Conservation (phyloP, 2,113 vertebrate species). For the Apodemus sylvaticus region DNA sequence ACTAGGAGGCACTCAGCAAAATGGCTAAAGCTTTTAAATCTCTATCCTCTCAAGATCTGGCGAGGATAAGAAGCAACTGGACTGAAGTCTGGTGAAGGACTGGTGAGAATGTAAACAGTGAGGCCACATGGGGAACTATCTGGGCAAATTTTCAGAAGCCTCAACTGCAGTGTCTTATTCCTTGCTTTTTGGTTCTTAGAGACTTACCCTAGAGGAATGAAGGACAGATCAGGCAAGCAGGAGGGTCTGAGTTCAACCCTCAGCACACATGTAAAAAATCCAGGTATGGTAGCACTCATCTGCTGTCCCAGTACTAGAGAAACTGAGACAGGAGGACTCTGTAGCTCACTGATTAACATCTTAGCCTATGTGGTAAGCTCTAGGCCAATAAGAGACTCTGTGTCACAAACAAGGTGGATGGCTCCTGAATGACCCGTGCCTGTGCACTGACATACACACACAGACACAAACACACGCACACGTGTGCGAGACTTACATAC, state of each 20-base stretch:
- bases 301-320: not conserved
- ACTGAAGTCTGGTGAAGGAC: not conserved
- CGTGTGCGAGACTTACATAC: not conserved
- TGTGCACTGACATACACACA: not conserved
- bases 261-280: too few species aligned
- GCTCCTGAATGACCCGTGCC: not conserved
- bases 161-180: not conserved
- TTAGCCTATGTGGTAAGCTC: not conserved
- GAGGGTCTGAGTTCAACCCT: not conserved
- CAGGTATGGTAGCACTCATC: not conserved
- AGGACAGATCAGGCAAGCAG: not conserved
- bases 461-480: not conserved
- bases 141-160: not conserved
- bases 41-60: not conserved
- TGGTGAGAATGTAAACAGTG: not conserved
- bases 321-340: not conserved
- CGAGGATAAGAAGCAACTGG: not conserved
- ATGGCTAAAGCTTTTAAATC: not conserved
- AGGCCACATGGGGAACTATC: not conserved
- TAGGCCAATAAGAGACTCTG: not conserved
- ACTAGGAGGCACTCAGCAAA: not conserved
- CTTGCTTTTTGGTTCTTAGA: not conserved
- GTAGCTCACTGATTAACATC: not conserved
- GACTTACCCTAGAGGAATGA: not conserved
- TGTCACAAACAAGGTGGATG: not conserved